phyloP scores from a whole-genome alignment of 2,113 vertebrate species.

The Spermophilus dauricus region DNA sequence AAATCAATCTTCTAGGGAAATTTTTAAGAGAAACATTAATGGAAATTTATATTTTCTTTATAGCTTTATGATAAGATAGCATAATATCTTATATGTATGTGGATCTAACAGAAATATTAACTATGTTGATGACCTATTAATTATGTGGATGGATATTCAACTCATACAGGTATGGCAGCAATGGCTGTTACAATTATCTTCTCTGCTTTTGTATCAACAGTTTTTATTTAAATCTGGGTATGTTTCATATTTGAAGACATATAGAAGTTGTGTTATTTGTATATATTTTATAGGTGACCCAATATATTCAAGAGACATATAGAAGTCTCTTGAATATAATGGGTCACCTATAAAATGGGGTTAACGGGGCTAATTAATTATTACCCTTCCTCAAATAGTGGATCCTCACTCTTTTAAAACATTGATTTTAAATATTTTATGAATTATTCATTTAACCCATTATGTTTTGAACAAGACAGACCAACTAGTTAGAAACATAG shows the following conservation, averaged over 20 bases:
- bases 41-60: neutral
- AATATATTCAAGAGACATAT: too few relatives aligned
- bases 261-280: neutral
- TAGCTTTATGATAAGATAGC: too few relatives aligned
- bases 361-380: neutral
- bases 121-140: too few relatives aligned
- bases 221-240: neutral
- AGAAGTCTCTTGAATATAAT: neutral
- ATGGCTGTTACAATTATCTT: neutral
- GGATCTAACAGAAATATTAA: neutral
- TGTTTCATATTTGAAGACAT: neutral
- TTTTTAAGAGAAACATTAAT: neutral
- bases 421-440: neutral
- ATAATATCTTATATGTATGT: neutral
- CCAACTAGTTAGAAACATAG: neutral
- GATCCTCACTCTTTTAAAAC: neutral
- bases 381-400: neutral
- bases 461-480: slow-evolving; percentile 36
- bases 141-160: neutral
- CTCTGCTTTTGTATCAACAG: neutral
- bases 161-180: neutral
- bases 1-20: neutral
- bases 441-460: neutral
- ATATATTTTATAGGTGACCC: too few relatives aligned
- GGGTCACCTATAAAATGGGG: neutral